Evolutionary conservation across 2,888 invertebrate species (phyloP), one percentile per base, ranked within the genome.

Genomic region (Creontiades dilutus): DNA sequence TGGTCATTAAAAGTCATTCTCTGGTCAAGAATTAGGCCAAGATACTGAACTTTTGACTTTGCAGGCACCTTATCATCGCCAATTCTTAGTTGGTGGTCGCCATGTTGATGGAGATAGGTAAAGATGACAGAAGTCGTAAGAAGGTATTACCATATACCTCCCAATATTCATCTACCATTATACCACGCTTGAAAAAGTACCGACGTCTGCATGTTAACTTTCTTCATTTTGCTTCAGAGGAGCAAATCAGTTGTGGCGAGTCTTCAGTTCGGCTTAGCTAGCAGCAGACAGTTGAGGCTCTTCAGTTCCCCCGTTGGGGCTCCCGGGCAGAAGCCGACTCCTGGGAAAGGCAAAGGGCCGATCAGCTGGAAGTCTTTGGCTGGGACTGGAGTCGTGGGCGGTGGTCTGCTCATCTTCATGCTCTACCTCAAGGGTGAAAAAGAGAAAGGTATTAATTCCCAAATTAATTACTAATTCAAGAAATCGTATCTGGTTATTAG

Each of bases 361-460:
- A 95, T 98, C 92, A 95, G 97, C 91, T 98, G 98, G 98, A 96
- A 95, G 93, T 96, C 96, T 91, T 94, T 98, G 91, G 94, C 94
- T 11, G 94, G 95, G 28, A 96, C 97, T 0, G 95, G 95, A 0
- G 94, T 95, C 0, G 92, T 96, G 0, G 97, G 96, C 0, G 95
- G 95, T 2, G 94, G 95, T 0, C 93, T 97, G 76, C 93, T 96
- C 3, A 95, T 94, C 0, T 96, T 95, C 92, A 95, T 98, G 96
- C 94, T 96, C 91, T 97, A 98, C 93, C 94, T 98, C 0, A 96
- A 96, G 93, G 94, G 95, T 89, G 95, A 97, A 93, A 98, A 98
- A 93, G 97, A 98, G 93, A 94, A 94, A 91, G 94, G 95, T 95
- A 92, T 92, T 92, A 23, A 55, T 4, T 19, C 1, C 11, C 52